These are phyloP conservation scores for Hemistola chrysoprasaria DNA, from an alignment of 2,888 invertebrate genomes.

Conservation along the genomic window DNA sequence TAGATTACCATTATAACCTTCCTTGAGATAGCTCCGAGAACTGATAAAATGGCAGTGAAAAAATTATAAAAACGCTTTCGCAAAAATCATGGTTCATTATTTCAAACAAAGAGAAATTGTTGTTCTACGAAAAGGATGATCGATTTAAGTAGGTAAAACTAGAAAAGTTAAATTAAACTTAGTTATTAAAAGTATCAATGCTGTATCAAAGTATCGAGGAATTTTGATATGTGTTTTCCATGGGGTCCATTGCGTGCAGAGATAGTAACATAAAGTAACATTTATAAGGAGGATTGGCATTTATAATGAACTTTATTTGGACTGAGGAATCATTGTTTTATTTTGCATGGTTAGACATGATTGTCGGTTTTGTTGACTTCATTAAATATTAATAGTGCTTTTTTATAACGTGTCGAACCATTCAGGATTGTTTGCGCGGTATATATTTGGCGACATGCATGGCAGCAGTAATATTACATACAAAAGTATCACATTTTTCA, in stretches of 20 bases:
- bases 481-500: too few species aligned
- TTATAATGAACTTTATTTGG: constrained; percentile 24
- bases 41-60: constrained; percentile 25
- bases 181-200: constrained; percentile 29
- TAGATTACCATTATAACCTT: constrained; percentile 12
- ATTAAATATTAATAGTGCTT: constrained; percentile 14
- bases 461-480: too few species aligned
- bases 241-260: constrained; percentile 7
- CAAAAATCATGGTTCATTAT: constrained; percentile 34
- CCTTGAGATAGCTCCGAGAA: constrained; percentile 14
- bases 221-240: constrained; percentile 14
- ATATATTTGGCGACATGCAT: constrained; percentile 2
- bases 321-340: constrained; percentile 27
- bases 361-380: constrained; percentile 14
- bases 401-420: constrained; percentile 15
- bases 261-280: constrained; percentile 14
- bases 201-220: constrained; percentile 22
- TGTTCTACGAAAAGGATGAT: too few species aligned
- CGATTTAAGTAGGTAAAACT: constrained; percentile 20
- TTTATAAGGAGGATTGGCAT: constrained; percentile 26
- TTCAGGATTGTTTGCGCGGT: constrained; percentile 8
- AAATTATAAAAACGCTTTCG: constrained; percentile 29
- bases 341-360: constrained; percentile 27
- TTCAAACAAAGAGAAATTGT: constrained; percentile 30
- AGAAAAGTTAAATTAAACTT: constrained; percentile 23